Evolutionary conservation across 2,113 vertebrate genomes (phyloP).

Genomic region (Megaptera novaeangliae): DNA sequence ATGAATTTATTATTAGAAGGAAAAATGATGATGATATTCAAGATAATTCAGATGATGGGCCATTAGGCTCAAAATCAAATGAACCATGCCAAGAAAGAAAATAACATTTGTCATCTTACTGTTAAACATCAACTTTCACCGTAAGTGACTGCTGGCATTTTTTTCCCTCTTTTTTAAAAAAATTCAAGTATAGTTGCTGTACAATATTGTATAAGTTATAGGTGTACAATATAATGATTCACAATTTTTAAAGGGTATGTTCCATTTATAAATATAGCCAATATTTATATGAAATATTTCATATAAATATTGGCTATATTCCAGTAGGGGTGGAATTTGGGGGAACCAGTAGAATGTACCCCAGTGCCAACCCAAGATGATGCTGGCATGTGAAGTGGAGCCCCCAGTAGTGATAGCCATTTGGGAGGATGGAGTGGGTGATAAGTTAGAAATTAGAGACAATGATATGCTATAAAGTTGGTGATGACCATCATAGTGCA

Average conservation of each 20-base stretch:
- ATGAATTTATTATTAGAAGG: not conserved
- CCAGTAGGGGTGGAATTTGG: not conserved
- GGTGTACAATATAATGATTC: too few species aligned
- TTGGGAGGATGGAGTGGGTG: not conserved
- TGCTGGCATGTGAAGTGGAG: not conserved
- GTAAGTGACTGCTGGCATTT: not conserved
- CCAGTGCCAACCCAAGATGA: not conserved
- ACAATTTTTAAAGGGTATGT: too few species aligned
- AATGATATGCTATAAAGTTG: not conserved
- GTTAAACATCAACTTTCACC: not conserved
- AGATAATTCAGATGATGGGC: not conserved
- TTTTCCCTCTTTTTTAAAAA: not conserved
- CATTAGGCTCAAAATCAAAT: not conserved
- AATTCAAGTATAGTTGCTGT: too few species aligned
- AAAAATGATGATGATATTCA: not conserved
- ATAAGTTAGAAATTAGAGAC: not conserved
- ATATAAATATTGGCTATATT: too few species aligned
- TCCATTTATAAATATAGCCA: too few species aligned
- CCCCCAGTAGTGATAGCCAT: not conserved
- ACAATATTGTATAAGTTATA: too few species aligned
- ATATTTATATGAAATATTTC: too few species aligned
- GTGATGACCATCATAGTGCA: not conserved
- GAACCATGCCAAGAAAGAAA: not conserved
- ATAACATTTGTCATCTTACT: not conserved
- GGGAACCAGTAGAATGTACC: too few species aligned